Conservation (phyloP, 92 coral and sea anemone genomes). For the Phymanthus crucifer region DNA sequence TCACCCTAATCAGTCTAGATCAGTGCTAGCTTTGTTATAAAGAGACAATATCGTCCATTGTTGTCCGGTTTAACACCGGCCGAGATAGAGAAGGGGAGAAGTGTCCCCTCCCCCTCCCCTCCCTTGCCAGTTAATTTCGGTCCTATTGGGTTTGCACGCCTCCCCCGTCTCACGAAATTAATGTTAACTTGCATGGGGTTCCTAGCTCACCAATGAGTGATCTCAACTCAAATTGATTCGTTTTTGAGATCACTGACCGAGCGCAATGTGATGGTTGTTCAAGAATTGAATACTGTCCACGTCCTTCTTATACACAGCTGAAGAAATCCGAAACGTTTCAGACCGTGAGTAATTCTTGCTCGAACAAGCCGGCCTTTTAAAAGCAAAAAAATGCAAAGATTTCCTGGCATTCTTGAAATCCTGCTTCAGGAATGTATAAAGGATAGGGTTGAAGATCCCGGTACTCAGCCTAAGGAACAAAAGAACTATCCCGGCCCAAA, state of each 20-base stretch:
- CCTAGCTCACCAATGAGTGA: too few species aligned
- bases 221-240: too few species aligned
- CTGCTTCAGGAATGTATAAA: slow-evolving; percentile 73
- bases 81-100: background rate
- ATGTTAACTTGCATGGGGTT: background rate
- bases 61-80: background rate
- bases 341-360: background rate
- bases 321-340: background rate
- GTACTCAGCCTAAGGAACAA: slow-evolving; percentile 54
- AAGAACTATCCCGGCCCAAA: slow-evolving; percentile 55
- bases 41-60: too few species aligned
- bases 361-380: background rate
- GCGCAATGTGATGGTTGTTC: background rate
- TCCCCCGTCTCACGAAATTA: background rate
- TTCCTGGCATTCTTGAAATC: slow-evolving; percentile 64
- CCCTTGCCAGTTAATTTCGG: background rate
- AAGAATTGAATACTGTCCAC: background rate
- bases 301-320: slow-evolving; percentile 11
- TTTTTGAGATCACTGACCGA: background rate
- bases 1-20: too few species aligned
- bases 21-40: too few species aligned
- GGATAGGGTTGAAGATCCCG: slow-evolving; percentile 67
- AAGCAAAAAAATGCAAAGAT: slow-evolving; percentile 8
- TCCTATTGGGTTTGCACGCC: background rate
- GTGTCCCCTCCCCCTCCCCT: background rate